Evolutionary conservation across 2,888 invertebrate species (phyloP), one percentile per base, ranked within the genome.

Genomic region (Drosophila affinis): DNA sequence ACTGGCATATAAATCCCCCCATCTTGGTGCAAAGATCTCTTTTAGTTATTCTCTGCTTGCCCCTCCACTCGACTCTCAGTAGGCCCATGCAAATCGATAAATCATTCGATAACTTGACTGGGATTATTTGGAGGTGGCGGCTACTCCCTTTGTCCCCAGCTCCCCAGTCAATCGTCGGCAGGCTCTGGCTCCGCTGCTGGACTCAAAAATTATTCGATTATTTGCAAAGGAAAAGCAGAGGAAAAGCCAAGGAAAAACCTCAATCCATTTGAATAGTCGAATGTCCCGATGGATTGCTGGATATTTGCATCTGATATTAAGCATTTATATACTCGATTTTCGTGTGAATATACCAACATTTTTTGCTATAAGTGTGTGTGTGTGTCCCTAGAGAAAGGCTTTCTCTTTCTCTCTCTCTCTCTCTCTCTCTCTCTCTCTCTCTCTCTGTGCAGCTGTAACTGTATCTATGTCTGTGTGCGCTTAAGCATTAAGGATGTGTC

Each of bases 241-340:
- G 21, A 24, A 24, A 64, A 53, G 64, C 39, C 10, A 44, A 62
- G 39, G n/a, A 52, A 34, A 65, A 65, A 45, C 65, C 65, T 53
- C 51, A 34, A 60, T 68, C 52, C 67, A 72, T 48, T 68, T 61
- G 46, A 67, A 65, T 54, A 48, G 53, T 54, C 44, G 12, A 60
- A 45, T 47, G 54, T 54, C 49, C 27, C 54, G 12, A 6, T 10
- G 49, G 65, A 21, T 21, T 21, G 21, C 21, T 21, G 12, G 7
- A 4, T 46, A 49, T 62, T 69, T 69, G 49, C 67, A 62, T 73
- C 49, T 18, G 46, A 17, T 61, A 65, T 78, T 60, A 57, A 78
- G 56, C 56, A 75, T 81, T 76, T 56, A 62, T 62, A 29, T 63
- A 52, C 3, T 21, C 3, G 62, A 57, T 52, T 57, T 59, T 59